Evolutionary conservation across 2,888 invertebrate species (phyloP), one percentile per base, ranked within the genome.

Genomic region (Orthosia incerta): DNA sequence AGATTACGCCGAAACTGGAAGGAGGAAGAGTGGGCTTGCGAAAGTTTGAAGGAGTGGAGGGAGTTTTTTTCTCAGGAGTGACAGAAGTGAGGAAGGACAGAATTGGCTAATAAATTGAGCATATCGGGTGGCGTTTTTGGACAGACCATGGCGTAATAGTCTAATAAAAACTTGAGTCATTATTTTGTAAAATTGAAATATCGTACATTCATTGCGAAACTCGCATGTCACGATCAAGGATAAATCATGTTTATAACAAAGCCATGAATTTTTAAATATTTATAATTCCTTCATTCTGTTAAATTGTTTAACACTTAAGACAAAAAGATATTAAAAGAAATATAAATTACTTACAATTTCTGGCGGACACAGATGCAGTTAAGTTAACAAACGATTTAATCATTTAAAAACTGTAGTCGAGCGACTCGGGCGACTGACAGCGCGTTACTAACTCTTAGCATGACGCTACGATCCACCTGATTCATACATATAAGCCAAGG

Each of bases 351-450:
- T 94, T 87, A 94, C 94, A 83, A 77, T 89, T 88, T 83, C 80
- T 91, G n/a, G 78, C 74, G 51, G 87, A 71, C 55, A 89, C 75
- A 61, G 86, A 85, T 60, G 87, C 85, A 57, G 87, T 83, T 74
- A 92, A 80, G 50, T 85, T 86, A 74, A 86, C 83, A 67, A 94
- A 71, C 61, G 89, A 90, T 86, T 91, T 93, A 85, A 94, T 84
- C 94, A 94, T 94, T 84, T 39, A 56, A 55, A 16, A 61, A n/a
- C 64, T 66, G 18, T 13, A 77, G 56, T 63, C 81, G 50, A 76
- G 84, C 76, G 82, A 50, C 71, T 82, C 46, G 74, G 55, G 39
- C 81, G 80, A 86, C 71, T 80, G 86, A 79, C 77, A 79, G 85
- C 84, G 86, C 82, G 68, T 4, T 77, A 91, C 91, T 90, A 83